Evolutionary conservation across 2,113 vertebrate species (phyloP).

Genomic region (Colaptes auratus): DNA sequence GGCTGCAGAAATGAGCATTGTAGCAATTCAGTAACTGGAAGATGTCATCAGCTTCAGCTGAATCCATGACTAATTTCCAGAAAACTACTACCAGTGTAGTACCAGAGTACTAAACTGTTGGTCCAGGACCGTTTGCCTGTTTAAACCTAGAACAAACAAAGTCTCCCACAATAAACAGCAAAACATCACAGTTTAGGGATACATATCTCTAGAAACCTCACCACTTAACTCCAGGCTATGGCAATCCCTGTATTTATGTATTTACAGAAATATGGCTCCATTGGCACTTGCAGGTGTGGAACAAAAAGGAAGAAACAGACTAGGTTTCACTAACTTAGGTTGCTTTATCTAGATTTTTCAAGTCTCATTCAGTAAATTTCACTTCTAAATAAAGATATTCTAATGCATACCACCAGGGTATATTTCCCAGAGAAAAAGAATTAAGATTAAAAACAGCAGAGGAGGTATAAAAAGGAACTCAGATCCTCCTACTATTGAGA

Average conservation of each 20-base stretch:
- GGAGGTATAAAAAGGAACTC: neutral
- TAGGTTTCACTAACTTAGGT: neutral
- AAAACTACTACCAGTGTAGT: neutral
- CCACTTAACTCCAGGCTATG: neutral
- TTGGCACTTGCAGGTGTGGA: neutral
- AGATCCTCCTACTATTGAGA: neutral
- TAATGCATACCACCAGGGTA: neutral
- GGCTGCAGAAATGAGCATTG: neutral
- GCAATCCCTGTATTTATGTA: neutral
- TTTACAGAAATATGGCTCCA: neutral
- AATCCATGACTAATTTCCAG: neutral
- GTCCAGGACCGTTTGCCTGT: neutral
- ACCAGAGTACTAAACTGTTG: neutral
- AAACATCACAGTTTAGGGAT: neutral
- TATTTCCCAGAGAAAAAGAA: neutral
- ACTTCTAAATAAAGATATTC: neutral
- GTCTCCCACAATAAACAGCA: neutral
- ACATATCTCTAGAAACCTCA: neutral
- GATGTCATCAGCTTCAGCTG: neutral
- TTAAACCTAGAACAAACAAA: neutral
- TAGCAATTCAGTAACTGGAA: neutral
- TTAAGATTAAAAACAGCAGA: neutral
- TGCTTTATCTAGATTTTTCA: neutral
- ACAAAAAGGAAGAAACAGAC: neutral
- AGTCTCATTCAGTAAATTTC: neutral